A percentile compares a stretch with the other conserved stretches of the same genome.
These are phyloP conservation scores for Poeciliopsis retropinna DNA, from an alignment of 2,113 vertebrate species.

Conservation along the genomic window DNA sequence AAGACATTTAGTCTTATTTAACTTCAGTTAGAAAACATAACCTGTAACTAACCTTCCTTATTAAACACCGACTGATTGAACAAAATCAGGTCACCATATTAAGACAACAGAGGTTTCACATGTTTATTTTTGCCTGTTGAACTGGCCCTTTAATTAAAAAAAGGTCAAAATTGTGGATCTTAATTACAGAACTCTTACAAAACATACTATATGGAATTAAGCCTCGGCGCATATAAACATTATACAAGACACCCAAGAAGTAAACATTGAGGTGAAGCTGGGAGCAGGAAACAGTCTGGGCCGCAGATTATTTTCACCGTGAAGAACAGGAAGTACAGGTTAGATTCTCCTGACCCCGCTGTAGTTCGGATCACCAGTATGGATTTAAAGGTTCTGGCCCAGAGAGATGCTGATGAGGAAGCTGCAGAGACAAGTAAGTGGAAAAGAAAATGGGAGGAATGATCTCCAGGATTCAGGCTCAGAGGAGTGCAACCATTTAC, in stretches of 20 bases:
- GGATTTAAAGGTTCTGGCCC: slow-evolving; percentile 20
- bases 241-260: slow-evolving; percentile 74
- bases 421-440: neutral
- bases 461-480: slow-evolving; percentile 45
- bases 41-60: neutral
- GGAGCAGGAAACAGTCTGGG: slow-evolving; percentile 55
- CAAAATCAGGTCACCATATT: neutral
- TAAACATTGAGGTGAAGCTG: slow-evolving; percentile 75
- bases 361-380: neutral
- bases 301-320: slow-evolving; percentile 50
- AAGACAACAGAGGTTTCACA: slow-evolving; percentile 41
- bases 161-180: slow-evolving; percentile 71
- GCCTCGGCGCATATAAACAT: slow-evolving; percentile 64
- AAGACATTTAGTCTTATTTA: too few relatives aligned
- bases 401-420: slow-evolving; percentile 23
- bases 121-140: slow-evolving; percentile 70
- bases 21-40: too few relatives aligned
- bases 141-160: slow-evolving; percentile 76
- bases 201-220: slow-evolving; percentile 69
- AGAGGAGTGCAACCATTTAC: slow-evolving; percentile 26
- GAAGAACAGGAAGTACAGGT: slow-evolving; percentile 47
- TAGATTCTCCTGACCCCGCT: slow-evolving; percentile 32
- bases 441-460: neutral
- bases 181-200: slow-evolving; percentile 77
- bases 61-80: neutral